Evolutionary conservation across 1,140 invertebrate species (phyloP).

Genomic region (Procambarus virginalis): DNA sequence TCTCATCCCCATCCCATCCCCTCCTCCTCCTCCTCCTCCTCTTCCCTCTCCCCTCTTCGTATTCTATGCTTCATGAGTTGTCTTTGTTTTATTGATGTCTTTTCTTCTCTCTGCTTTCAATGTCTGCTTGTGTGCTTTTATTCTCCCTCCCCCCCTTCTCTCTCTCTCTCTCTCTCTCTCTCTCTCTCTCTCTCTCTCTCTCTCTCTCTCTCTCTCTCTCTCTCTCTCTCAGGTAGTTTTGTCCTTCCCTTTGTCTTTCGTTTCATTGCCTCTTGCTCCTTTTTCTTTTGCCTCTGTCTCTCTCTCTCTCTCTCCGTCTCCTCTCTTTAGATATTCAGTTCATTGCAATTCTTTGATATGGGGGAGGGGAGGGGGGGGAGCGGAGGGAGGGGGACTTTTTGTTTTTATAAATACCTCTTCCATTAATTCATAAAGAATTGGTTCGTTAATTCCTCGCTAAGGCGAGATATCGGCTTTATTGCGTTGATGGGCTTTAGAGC

Average conservation of each 20-base stretch:
- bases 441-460: too few relatives aligned
- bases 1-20: neutral
- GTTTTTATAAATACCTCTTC: too few relatives aligned
- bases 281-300: neutral
- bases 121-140: neutral
- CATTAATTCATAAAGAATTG: too few relatives aligned
- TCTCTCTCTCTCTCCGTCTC: conserved; percentile 13
- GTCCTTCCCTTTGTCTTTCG: neutral
- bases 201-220: neutral
- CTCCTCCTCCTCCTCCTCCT: neutral
- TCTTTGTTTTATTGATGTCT: conserved; percentile 9
- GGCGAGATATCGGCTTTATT: neutral
- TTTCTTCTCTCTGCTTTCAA: conserved; percentile 1
- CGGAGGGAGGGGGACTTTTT: too few relatives aligned
- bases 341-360: too few relatives aligned
- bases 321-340: neutral
- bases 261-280: neutral
- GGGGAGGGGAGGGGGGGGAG: too few relatives aligned
- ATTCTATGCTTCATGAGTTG: neutral
- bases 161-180: neutral
- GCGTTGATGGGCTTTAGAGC: neutral
- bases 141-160: too few relatives aligned
- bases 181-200: neutral
- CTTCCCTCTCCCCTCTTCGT: conserved; percentile 1
- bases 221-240: neutral